Evolutionary conservation across 2,888 invertebrate species (phyloP).

Genomic region (Trisateles emortualis): DNA sequence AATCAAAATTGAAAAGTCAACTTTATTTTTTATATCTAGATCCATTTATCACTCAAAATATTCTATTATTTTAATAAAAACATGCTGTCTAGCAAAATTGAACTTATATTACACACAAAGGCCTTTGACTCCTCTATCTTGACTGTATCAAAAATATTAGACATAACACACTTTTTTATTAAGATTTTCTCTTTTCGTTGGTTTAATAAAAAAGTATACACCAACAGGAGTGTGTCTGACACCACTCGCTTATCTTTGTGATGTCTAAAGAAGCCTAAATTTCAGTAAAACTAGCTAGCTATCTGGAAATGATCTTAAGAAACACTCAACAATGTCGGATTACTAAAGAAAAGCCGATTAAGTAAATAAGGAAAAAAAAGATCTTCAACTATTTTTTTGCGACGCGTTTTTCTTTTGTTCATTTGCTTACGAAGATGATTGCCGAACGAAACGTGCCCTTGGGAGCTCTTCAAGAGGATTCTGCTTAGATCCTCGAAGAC

Average conservation of each 20-base stretch:
- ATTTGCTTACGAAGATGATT: conserved; percentile 42
- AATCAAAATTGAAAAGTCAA: no score
- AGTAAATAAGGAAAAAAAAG: conserved; percentile 30
- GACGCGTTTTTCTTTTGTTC: conserved; percentile 37
- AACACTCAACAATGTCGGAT: conserved; percentile 30
- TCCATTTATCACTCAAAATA: not conserved
- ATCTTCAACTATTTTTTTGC: conserved; percentile 25
- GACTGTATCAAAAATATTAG: no score
- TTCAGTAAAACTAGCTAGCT: conserved; percentile 27
- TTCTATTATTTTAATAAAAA: not conserved
- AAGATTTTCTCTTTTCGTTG: no score
- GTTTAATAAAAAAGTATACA: not conserved
- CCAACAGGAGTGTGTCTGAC: not conserved
- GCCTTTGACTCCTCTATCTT: no score
- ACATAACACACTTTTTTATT: no score
- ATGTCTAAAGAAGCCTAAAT: conserved; percentile 16
- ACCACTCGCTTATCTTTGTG: not conserved
- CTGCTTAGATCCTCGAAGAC: conserved; percentile 17
- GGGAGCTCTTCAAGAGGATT: conserved; percentile 17
- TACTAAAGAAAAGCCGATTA: conserved; percentile 29
- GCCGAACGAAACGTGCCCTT: conserved; percentile 27
- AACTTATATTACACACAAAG: not conserved
- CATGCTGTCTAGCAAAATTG: not conserved
- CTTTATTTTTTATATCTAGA: not conserved
- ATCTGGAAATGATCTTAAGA: conserved; percentile 26